phyloP scores from a whole-genome alignment of 2,797 vertebrate genomes.

The Ibycter americanus region DNA sequence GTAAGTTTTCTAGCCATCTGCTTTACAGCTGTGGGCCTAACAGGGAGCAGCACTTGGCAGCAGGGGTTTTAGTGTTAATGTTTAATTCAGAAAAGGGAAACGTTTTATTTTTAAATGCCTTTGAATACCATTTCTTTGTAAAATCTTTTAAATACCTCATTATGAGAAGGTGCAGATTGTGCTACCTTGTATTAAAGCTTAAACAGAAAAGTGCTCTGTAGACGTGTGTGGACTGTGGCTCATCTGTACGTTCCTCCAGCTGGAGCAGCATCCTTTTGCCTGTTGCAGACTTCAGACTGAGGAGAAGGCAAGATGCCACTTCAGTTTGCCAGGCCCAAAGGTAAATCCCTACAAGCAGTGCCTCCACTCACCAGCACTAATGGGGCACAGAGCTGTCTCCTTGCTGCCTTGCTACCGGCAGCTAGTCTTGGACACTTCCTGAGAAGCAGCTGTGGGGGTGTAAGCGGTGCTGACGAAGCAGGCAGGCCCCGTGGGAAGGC shows the following conservation, averaged over 20 bases:
- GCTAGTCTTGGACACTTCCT: not conserved
- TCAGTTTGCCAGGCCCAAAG: not conserved
- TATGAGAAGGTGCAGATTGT: constrained; percentile 51
- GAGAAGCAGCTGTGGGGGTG: not conserved
- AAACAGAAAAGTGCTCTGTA: constrained; percentile 22
- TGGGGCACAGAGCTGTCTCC: not conserved
- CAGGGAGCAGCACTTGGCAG: constrained; percentile 29
- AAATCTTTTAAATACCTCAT: constrained; percentile 81
- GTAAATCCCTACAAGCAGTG: not conserved
- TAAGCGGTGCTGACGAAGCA: not conserved
- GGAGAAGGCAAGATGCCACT: not conserved
- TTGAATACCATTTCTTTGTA: constrained; percentile 76
- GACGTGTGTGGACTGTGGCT: not conserved
- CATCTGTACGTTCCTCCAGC: not conserved
- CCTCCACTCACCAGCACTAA: not conserved
- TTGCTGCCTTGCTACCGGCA: not conserved
- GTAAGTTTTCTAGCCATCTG: constrained; percentile 39
- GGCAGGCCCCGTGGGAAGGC: not conserved
- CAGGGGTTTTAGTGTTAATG: constrained; percentile 1
- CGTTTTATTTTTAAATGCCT: constrained; percentile 74
- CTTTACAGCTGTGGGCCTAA: constrained; percentile 40
- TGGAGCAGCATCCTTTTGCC: not conserved
- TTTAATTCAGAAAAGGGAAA: constrained; percentile 55
- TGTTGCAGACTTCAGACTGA: not conserved
- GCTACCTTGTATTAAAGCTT: constrained; percentile 60